Evolutionary conservation across 2,113 vertebrate genomes (phyloP), one percentile per base, ranked within the genome.

Genomic region (Oreochromis spilurus): DNA sequence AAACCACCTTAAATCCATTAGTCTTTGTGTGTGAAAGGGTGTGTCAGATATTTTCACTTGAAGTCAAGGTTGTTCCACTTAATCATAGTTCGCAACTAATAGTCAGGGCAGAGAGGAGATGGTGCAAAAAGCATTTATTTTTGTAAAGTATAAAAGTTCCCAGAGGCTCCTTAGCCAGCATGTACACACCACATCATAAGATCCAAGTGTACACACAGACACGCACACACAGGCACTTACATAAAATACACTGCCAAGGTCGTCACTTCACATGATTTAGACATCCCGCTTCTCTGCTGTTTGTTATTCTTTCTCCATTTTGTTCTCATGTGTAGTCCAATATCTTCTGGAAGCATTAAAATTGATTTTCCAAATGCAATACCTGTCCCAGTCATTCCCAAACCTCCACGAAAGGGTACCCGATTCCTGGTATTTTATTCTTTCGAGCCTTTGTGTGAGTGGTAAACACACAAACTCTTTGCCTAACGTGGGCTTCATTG

Each of bases 51-150:
- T 55, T 67, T 86, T 81, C 16, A 80, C 21, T 24, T 57, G 4
- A 83, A 85, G n/a, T 84, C 83, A 89, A 90, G 80, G 53, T 50
- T 72, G 34, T 43, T 83, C 34, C 52, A 67, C 55, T 54, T 79
- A 83, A 85, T 83, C 55, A 45, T 24, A n/a, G 26, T 79, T 85
- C 48, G 62, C 21, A 83, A 24, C 7, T 48, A 50, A 77, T 53
- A 54, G 53, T 84, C 17, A 29, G 45, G 16, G 11, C 9, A 83
- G 36, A 50, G 26, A 21, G 13, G 5, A 62, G 80, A 77, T 34
- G 57, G 57, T 67, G 81, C 43, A 77, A 83, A 84, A 83, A 84
- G 24, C 50, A 29, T 65, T 84, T 84, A 50, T 53, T 78, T 80
- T 45, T 79, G n/a, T 79, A 10, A 83, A 58, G 43, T 54, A 57